Base-by-base conservation (phyloP, 2,888 invertebrate species). In the Cephus nigrinus region DNA sequence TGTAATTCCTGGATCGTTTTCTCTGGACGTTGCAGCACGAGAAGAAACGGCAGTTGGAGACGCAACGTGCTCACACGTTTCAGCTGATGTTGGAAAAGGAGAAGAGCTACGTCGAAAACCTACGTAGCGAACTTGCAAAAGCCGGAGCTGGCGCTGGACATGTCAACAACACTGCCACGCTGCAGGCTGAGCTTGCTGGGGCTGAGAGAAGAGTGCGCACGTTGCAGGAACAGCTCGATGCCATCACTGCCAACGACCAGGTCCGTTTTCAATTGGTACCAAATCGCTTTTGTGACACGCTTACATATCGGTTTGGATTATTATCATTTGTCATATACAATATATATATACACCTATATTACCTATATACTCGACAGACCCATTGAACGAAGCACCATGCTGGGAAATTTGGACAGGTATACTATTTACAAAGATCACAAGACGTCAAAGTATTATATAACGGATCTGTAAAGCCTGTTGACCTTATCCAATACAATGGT, bases 61-160 rank as follows among this genome's bases (percentile, higher is more conserved):
- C 95, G 78, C 95, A 97, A 85, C 95, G 96, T 87, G 95, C 96
- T 78, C 95, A 96, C 90, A 97, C 98, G 31, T 94, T 98, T 83
- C 95, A 96, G 84, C 93, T 97, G 88, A 98, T 98, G 98, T 93
- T 98, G 83, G 97, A 97, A 87, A 95, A 97, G 87, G 97, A 97
- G 88, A 95, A 95, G 91, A 94, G 95, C 86, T 96, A 96, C 92
- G 94, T 97, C 85, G 95, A 97, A 86, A 94, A 95, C 85, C 92
- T 97, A 80, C 94, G 96, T 81, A 95, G 95, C 92, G 93, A 95
- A 92, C 93, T 94, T 81, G 93, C 93, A 0, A 92, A 92, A 75
- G 89, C 91, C 11, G 82, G 80, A 12, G 92, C 91, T 33, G 90
- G 90, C 36, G 93, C 89, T 89, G 88, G 89, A 34, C 92, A 91